These are phyloP conservation scores for Sitodiplosis mosellana DNA, from an alignment of 1,140 invertebrate species.

Conservation along the genomic window DNA sequence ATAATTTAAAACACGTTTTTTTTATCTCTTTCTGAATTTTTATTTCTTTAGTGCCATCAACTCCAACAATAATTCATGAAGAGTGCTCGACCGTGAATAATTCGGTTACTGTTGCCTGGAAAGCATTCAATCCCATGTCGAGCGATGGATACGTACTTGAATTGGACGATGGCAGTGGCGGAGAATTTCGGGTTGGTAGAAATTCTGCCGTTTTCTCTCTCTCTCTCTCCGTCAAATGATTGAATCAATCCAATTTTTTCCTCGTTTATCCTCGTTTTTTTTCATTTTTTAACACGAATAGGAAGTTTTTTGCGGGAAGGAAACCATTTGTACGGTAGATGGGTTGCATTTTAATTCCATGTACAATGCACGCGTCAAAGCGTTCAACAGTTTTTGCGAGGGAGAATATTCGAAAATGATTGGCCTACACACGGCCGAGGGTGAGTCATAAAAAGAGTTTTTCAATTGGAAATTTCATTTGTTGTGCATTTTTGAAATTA, in stretches of 20 bases:
- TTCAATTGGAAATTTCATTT: too few species aligned
- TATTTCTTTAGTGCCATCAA: constrained; percentile 55
- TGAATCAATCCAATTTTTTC: too few species aligned
- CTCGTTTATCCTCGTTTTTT: too few species aligned
- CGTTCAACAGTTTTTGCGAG: constrained; percentile 90
- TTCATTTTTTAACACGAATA: constrained; percentile 22
- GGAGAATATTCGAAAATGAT: constrained; percentile 90
- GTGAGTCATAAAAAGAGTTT: constrained; percentile 33
- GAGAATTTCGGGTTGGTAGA: constrained; percentile 81
- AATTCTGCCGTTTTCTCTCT: too few species aligned
- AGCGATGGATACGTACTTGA: constrained; percentile 90
- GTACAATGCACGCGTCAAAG: constrained; percentile 94
- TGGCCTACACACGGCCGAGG: constrained; percentile 90
- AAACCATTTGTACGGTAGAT: constrained; percentile 94
- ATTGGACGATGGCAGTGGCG: constrained; percentile 84
- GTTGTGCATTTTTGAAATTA: too few species aligned
- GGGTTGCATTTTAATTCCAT: constrained; percentile 94
- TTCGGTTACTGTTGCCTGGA: constrained; percentile 92
- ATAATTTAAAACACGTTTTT: too few species aligned
- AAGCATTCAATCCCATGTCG: constrained; percentile 66
- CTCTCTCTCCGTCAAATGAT: too few species aligned
- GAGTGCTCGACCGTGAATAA: constrained; percentile 96
- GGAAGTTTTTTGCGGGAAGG: constrained; percentile 96
- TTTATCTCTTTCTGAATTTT: too few species aligned
- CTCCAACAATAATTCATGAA: constrained; percentile 80